Conservation (phyloP, 2,797 vertebrate species). For the Sorex maritimensis region DNA sequence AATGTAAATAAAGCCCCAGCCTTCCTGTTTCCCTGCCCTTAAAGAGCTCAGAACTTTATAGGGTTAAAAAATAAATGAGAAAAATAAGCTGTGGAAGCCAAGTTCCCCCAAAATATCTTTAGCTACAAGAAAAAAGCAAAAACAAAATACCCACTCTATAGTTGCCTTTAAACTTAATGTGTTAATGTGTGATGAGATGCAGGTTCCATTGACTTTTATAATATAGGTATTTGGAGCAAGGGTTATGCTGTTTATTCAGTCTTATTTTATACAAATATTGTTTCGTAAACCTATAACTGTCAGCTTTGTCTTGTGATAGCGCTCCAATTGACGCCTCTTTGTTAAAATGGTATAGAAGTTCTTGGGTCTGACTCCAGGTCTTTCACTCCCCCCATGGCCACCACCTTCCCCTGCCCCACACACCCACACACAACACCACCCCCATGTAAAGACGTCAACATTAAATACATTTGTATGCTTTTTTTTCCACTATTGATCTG, state of each 20-base stretch:
- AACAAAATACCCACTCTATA: background rate
- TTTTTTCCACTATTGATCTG: background rate
- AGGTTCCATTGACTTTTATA: background rate
- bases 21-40: background rate
- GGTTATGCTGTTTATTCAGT: background rate
- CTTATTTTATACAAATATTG: background rate
- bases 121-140: background rate
- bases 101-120: background rate
- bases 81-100: background rate
- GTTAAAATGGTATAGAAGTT: background rate
- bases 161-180: slow-evolving; percentile 42
- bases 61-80: slow-evolving; percentile 39
- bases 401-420: background rate
- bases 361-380: background rate
- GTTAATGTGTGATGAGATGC: background rate
- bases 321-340: background rate
- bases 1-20: background rate
- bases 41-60: background rate
- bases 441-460: slow-evolving; percentile 12
- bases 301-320: background rate
- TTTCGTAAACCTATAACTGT: background rate
- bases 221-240: slow-evolving; percentile 22
- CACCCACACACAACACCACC: background rate
- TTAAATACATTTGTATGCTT: background rate
- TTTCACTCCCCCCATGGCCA: background rate